Base-by-base conservation (phyloP, 2,888 invertebrate species). In the Scaptomyza caliginosa region DNA sequence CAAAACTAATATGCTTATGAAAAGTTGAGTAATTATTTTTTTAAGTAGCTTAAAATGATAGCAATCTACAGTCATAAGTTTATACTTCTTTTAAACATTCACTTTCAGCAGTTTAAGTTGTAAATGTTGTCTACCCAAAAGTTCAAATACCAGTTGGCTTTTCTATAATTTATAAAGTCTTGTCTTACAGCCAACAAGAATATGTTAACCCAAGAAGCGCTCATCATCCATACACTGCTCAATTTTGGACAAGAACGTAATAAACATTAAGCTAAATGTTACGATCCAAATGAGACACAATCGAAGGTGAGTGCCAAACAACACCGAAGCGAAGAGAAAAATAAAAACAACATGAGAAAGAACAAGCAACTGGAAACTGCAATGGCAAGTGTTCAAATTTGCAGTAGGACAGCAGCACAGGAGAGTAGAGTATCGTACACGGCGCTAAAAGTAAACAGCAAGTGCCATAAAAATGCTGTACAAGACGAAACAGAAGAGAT, bases 201-300 rank as follows among this genome's bases (percentile, higher is more conserved):
- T 34, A 43, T 32, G 24, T 24, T 23, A 23, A 39, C 8, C 26
- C 30, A 8, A 45, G 17, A 28, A 19, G 16, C 6, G 3, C 43
- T 34, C 16, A 34, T 34, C 34, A 34, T 13, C 2, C 32, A 2
- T n/a, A 48, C 30, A 55, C 32, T 42, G 57, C 75, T 70, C 73
- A 74, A 70, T 69, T 73, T 73, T n/a, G 32, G 40, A 42, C 58
- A 62, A 66, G 51, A 71, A 52, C 39, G 30, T 48, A 59, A 74
- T 76, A 83, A 80, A 72, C 80, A 82, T 83, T 76, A 84, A 69
- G 62, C 68, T 69, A 75, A 79, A 76, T 80, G 80, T 84, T 82
- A 82, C 69, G 82, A 84, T 80, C 74, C 77, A 82, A 82, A 74
- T 82, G 82, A 84, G 84, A 84, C 77, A 63, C 56, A 56, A 66